phyloP scores from a whole-genome alignment of 2,797 vertebrate species.

The Parauchenoglanis ngamensis region DNA sequence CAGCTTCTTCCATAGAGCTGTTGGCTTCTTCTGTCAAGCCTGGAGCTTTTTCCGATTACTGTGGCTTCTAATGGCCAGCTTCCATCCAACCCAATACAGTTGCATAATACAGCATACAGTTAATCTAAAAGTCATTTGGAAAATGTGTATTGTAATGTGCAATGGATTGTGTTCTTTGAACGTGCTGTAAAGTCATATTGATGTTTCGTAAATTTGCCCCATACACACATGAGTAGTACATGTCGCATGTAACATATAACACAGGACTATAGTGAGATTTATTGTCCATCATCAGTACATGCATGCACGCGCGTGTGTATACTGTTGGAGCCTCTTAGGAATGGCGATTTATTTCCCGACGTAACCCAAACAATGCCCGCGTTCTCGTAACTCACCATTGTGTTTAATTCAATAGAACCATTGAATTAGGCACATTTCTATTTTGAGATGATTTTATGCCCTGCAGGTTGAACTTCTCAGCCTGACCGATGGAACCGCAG shows the following conservation, averaged over 20 bases:
- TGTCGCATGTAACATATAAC: neutral
- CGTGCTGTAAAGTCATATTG: neutral
- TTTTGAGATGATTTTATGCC: slow-evolving; percentile 42
- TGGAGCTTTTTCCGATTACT: neutral
- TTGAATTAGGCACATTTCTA: slow-evolving; percentile 49
- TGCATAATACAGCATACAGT: neutral
- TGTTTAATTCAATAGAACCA: slow-evolving; percentile 52
- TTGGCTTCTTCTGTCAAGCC: too few species aligned
- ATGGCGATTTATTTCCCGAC: slow-evolving; percentile 39
- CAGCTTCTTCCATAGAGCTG: too few species aligned
- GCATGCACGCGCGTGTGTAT: neutral
- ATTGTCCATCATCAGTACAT: neutral
- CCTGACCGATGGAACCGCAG: slow-evolving; percentile 21
- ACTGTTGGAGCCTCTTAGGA: slow-evolving; percentile 24
- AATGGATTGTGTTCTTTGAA: neutral
- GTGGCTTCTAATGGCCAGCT: too few species aligned
- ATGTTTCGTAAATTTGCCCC: neutral
- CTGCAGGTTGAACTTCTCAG: slow-evolving; percentile 24
- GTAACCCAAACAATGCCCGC: slow-evolving; percentile 34
- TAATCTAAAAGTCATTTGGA: slow-evolving; percentile 14
- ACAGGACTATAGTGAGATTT: neutral
- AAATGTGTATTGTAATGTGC: neutral
- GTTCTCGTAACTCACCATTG: slow-evolving; percentile 50
- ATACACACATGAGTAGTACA: neutral
- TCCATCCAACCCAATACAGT: too few species aligned